These are phyloP conservation scores for Synergus itoensis DNA, from an alignment of 2,888 invertebrate genomes.

Conservation along the genomic window DNA sequence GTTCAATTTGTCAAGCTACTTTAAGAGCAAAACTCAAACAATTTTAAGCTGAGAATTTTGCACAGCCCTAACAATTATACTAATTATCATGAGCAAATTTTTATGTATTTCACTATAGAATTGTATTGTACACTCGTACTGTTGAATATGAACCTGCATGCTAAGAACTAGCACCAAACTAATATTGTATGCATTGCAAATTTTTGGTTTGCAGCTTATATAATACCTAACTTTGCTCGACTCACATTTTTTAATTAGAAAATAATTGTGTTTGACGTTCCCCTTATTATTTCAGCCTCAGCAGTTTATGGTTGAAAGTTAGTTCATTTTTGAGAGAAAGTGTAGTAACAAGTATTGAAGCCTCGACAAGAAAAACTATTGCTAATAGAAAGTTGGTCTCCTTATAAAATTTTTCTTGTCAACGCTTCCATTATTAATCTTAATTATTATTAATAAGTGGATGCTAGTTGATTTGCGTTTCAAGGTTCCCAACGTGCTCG, in stretches of 20 bases:
- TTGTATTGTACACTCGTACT: conserved; percentile 49
- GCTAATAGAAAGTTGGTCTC: background rate
- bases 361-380: background rate
- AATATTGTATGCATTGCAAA: conserved; percentile 32
- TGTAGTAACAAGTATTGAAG: background rate
- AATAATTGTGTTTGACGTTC: conserved; percentile 12
- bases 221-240: conserved; percentile 37
- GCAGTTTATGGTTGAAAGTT: background rate
- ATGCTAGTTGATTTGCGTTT: background rate
- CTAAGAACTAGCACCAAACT: conserved; percentile 48
- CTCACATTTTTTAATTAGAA: conserved; percentile 5
- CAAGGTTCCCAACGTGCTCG: conserved; percentile 37
- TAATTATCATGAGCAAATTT: background rate
- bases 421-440: conserved; percentile 45
- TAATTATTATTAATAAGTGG: conserved; percentile 53
- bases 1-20: no score
- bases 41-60: no score
- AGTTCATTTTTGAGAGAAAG: conserved; percentile 50
- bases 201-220: conserved; percentile 28
- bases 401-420: background rate
- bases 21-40: no score
- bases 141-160: conserved; percentile 61
- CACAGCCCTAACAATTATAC: background rate
- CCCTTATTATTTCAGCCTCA: conserved; percentile 46
- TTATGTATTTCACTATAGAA: background rate